A percentile compares a stretch with the other conserved stretches of the same genome.
These are phyloP conservation scores for Nebria ingens DNA, from an alignment of 1,140 invertebrate species.

Conservation along the genomic window DNA sequence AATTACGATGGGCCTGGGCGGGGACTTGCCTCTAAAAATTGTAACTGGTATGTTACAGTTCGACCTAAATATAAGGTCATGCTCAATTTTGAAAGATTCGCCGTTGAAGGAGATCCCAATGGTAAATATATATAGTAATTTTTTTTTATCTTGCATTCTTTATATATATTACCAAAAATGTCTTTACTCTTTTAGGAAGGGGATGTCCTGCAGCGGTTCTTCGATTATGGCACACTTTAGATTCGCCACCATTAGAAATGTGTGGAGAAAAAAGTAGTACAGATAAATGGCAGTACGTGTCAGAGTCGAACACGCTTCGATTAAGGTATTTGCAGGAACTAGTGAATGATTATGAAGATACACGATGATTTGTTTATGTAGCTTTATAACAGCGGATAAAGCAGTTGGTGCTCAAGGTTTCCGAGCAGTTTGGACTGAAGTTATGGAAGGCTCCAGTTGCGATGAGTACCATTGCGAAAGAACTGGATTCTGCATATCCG, in stretches of 20 bases:
- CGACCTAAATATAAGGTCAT: constrained; percentile 69
- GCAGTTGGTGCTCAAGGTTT: constrained; percentile 74
- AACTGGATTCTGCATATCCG: constrained; percentile 69
- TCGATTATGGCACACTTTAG: constrained; percentile 68
- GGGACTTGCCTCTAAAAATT: constrained; percentile 67
- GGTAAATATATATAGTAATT: constrained; percentile 43
- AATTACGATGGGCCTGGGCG: constrained; percentile 70
- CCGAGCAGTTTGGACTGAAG: constrained; percentile 82
- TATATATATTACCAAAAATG: neutral
- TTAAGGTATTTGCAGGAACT: constrained; percentile 48
- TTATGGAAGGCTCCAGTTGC: constrained; percentile 45
- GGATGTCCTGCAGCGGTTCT: constrained; percentile 84
- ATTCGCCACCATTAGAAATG: constrained; percentile 69
- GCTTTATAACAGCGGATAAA: constrained; percentile 75
- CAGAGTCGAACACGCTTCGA: constrained; percentile 69
- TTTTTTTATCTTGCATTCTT: neutral
- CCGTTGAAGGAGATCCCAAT: constrained; percentile 76
- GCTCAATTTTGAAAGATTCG: constrained; percentile 78
- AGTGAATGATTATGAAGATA: constrained; percentile 18
- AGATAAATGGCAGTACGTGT: constrained; percentile 72
- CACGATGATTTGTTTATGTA: constrained; percentile 35
- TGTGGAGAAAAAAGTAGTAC: constrained; percentile 70
- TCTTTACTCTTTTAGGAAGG: constrained; percentile 45
- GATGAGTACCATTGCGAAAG: constrained; percentile 53
- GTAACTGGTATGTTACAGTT: constrained; percentile 87